Evolutionary conservation across 2,113 vertebrate genomes (phyloP), one percentile per base, ranked within the genome.

Genomic region (Heterocephalus glaber): DNA sequence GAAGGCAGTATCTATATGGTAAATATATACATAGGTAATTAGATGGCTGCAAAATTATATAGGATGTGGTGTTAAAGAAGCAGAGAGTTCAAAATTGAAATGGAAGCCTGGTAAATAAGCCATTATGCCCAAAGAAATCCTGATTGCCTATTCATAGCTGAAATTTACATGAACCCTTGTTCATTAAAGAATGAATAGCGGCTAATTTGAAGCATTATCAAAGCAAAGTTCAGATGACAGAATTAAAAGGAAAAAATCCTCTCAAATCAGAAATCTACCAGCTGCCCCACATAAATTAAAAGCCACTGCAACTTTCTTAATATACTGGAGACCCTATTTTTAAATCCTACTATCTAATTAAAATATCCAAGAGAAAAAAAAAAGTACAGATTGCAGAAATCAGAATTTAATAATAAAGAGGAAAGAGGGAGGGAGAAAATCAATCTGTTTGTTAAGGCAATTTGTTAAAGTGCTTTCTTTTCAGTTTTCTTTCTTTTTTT

Each of bases 151-250:
- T 98, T 98, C 98, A 98, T 10, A 95, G 91, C 30, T 93, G 97
- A 80, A 95, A 97, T 98, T 98, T 98, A 96, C 97, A 97, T 86
- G 92, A 97, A 96, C 93, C 38, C 97, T 94, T 97, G 96, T 98
- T 98, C 98, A 98, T 98, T 98, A 98, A 90, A 92, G 97, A 97
- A 96, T 98, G 98, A 98, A 98, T 98, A 98, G 98, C 95, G 97
- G 95, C 97, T 98, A 98, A 98, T 98, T 98, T 95, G 97, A 98
- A 98, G 89, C 97, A 97, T 96, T 94, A 97, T 96, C 95, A 94
- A 97, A 98, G 98, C 98, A 97, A 98, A 98, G 97, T 97, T 98
- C 95, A 98, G 95, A 97, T 94, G 97, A 97, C 68, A 95, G 97
- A 98, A 97, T 94, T 97, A 97, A 98, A 92, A 68, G 72, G 86